Percentiles rank a stretch among this genome's conserved stretches.
phyloP scores from a whole-genome alignment of 64 coral and sea anemone species.

The Dendronephthya gigantea region DNA sequence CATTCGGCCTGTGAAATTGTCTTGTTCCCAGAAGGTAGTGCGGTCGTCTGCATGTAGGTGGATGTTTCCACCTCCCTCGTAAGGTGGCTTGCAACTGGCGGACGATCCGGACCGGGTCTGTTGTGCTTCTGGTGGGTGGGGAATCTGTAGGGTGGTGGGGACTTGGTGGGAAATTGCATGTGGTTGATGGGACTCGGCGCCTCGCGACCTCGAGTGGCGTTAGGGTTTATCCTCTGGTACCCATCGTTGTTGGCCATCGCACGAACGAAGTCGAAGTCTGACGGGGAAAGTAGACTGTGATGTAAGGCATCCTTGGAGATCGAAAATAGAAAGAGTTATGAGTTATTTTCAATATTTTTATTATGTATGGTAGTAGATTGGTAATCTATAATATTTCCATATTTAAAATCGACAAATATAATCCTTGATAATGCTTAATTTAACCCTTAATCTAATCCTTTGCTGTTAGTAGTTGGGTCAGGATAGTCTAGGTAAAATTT shows the following conservation, averaged over 20 bases:
- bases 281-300: neutral
- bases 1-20: slow-evolving; percentile 1
- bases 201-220: neutral
- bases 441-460: too few relatives aligned
- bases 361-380: too few relatives aligned
- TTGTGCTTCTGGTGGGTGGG: neutral
- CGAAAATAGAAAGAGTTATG: neutral
- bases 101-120: neutral
- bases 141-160: neutral
- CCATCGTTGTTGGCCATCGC: slow-evolving; percentile 10
- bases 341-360: neutral
- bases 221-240: neutral
- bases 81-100: neutral
- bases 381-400: too few relatives aligned
- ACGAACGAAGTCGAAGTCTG: neutral
- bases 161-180: neutral
- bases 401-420: too few relatives aligned
- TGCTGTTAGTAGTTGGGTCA: too few relatives aligned
- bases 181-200: neutral
- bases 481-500: too few relatives aligned
- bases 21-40: neutral
- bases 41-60: slow-evolving; percentile 4
- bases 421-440: too few relatives aligned
- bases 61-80: neutral
- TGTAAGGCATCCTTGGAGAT: neutral